A percentile compares a stretch with the other conserved stretches of the same genome.
These are phyloP conservation scores for Sarcoramphus papa DNA, from an alignment of 2,797 vertebrate species.

Conservation along the genomic window DNA sequence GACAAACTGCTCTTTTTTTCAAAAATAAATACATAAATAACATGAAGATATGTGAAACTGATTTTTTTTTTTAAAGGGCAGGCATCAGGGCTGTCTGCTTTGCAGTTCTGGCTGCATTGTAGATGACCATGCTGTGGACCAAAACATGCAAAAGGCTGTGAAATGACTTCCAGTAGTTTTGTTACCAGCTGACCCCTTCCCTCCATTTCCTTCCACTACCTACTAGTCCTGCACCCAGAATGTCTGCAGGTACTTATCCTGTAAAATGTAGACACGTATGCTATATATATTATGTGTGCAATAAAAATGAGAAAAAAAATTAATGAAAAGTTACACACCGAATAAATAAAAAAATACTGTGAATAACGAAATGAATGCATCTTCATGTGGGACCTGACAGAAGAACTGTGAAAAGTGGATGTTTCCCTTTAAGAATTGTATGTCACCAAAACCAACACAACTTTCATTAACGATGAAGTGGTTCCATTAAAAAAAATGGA, in stretches of 20 bases:
- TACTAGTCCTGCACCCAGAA: neutral
- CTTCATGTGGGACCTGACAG: neutral
- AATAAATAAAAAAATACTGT: neutral
- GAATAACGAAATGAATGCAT: neutral
- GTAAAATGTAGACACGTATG: neutral
- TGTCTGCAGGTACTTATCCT: neutral
- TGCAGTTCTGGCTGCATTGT: neutral
- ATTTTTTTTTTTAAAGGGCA: neutral
- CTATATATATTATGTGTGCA: neutral
- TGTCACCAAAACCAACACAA: neutral
- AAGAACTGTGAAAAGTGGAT: neutral
- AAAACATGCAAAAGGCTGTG: neutral
- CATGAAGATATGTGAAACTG: neutral
- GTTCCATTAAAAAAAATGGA: neutral
- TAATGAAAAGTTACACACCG: neutral
- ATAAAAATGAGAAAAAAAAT: neutral
- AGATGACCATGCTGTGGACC: neutral
- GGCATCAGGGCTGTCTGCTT: neutral
- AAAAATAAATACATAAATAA: conserved; percentile 33
- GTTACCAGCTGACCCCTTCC: neutral
- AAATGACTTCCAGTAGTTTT: neutral
- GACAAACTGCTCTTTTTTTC: conserved; percentile 55
- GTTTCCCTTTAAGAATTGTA: neutral
- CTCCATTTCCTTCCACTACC: neutral
- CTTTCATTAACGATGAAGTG: neutral